Conservation (phyloP, 2,888 invertebrate species). For the Xanthorhoe spadicearia region DNA sequence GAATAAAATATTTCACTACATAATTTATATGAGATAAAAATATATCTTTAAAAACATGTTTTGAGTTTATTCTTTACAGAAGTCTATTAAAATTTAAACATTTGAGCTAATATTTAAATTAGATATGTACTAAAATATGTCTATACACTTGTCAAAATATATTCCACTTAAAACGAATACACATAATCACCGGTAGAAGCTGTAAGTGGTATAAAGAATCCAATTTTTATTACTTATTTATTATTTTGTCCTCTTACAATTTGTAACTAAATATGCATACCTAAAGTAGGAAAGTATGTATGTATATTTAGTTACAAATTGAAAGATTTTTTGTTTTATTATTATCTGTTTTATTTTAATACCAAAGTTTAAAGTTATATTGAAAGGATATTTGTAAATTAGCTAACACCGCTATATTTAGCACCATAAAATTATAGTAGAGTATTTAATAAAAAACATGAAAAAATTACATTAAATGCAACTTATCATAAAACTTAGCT, state of each 20-base stretch:
- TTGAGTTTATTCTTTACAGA: neutral
- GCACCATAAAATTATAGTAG: constrained; percentile 19
- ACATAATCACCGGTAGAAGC: neutral
- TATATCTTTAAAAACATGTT: neutral
- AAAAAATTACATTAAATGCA: constrained; percentile 37
- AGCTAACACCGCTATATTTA: constrained; percentile 11
- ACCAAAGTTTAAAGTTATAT: neutral
- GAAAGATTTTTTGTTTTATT: neutral
- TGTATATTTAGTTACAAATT: too few relatives aligned
- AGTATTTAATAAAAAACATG: constrained; percentile 16
- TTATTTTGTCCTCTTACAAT: too few relatives aligned
- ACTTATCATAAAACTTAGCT: constrained; percentile 22
- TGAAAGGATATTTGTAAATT: constrained; percentile 19
- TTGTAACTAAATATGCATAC: too few relatives aligned
- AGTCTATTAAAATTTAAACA: neutral
- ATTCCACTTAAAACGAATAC: neutral
- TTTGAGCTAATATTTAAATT: neutral
- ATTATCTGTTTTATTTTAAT: neutral
- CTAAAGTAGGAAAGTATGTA: too few relatives aligned
- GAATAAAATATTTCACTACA: neutral
- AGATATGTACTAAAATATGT: too few relatives aligned
- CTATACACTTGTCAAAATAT: neutral
- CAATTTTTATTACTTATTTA: too few relatives aligned
- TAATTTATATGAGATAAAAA: neutral
- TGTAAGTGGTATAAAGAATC: too few relatives aligned